These are phyloP conservation scores for Phyllostomus discolor DNA, from an alignment of 2,113 vertebrate species.

Conservation along the genomic window DNA sequence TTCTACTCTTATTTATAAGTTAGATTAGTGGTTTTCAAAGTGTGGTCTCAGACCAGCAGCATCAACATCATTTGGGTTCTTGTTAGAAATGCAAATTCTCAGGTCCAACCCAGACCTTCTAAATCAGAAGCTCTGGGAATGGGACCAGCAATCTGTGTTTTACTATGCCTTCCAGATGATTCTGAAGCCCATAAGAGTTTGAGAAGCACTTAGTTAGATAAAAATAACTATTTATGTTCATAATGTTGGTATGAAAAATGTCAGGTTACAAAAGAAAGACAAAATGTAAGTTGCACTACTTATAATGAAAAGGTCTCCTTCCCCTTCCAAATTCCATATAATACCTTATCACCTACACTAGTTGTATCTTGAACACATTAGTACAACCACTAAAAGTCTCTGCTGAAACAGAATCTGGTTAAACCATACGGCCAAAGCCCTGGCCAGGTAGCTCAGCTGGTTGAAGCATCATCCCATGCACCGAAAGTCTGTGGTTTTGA, in stretches of 20 bases:
- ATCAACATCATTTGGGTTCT: background rate
- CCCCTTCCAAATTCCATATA: constrained; percentile 2
- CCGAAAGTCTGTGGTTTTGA: no score
- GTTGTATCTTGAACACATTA: background rate
- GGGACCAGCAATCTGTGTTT: background rate
- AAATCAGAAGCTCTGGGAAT: background rate
- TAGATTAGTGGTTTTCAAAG: background rate
- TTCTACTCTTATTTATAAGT: background rate
- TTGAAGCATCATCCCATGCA: no score
- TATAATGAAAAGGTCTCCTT: background rate
- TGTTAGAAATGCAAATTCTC: background rate
- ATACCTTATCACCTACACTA: background rate
- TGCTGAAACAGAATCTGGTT: background rate
- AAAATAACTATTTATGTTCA: constrained; percentile 34
- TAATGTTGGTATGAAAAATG: background rate
- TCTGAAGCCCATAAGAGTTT: background rate
- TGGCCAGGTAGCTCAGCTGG: no score
- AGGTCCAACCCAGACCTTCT: background rate
- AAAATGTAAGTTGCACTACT: constrained; percentile 17
- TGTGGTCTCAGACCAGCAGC: background rate
- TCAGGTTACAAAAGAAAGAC: constrained; percentile 3
- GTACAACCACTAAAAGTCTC: background rate
- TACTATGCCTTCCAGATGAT: background rate
- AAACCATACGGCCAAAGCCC: background rate
- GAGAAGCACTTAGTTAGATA: background rate